A percentile compares a stretch with the other conserved stretches of the same genome.
Evolutionary conservation across 2,888 invertebrate genomes (phyloP).

Genomic region (Mystacides longicornis): DNA sequence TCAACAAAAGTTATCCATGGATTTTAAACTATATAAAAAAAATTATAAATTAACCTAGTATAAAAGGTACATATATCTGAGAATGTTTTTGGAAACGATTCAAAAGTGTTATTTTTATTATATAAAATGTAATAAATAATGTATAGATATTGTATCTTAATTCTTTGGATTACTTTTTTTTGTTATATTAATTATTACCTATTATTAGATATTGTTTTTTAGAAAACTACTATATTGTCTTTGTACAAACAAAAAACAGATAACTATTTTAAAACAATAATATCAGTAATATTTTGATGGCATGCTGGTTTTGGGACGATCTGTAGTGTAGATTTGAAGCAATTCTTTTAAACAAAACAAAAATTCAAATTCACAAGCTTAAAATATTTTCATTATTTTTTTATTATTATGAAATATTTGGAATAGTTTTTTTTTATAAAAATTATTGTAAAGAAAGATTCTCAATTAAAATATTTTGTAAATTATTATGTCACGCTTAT

Average conservation of each 20-base stretch:
- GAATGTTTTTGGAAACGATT: not conserved
- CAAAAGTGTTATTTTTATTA: not conserved
- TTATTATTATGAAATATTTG: too few relatives aligned
- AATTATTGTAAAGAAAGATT: too few relatives aligned
- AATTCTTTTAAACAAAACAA: too few relatives aligned
- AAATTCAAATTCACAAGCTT: too few relatives aligned
- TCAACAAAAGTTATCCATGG: not conserved
- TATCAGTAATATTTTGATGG: conserved; percentile 10
- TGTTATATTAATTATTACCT: not conserved
- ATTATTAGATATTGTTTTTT: not conserved
- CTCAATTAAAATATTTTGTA: too few relatives aligned
- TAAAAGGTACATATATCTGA: not conserved
- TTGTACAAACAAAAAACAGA: not conserved
- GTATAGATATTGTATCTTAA: not conserved
- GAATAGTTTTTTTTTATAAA: too few relatives aligned
- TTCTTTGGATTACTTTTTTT: not conserved
- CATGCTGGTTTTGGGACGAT: conserved; percentile 19
- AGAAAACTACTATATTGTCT: not conserved
- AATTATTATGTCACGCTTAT: too few relatives aligned
- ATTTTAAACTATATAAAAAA: not conserved
- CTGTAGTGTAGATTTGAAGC: conserved; percentile 17
- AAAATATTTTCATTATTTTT: too few relatives aligned
- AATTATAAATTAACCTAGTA: not conserved
- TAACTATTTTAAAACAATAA: not conserved
- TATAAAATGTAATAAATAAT: not conserved